These are phyloP conservation scores for Paragorgia papillata DNA, from an alignment of 92 coral and sea anemone genomes.

Conservation along the genomic window DNA sequence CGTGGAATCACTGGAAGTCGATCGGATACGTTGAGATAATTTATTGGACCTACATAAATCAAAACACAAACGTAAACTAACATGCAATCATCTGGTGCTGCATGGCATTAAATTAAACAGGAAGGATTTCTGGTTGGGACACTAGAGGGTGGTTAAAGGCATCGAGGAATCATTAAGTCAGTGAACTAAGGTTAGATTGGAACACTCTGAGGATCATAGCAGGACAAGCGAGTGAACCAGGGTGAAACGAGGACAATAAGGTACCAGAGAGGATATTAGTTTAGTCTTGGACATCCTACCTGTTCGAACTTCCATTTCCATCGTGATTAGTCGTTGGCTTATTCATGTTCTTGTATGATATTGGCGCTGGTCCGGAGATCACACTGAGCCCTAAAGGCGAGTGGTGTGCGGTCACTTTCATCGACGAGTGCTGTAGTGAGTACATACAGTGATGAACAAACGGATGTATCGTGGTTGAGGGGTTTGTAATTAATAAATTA, in stretches of 20 bases:
- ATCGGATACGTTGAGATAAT: constrained; percentile 19
- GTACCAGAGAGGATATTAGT: too few relatives aligned
- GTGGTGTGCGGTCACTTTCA: constrained; percentile 80
- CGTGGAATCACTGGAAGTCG: constrained; percentile 17
- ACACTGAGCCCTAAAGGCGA: constrained; percentile 80
- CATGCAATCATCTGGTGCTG: not conserved
- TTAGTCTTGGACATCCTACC: constrained; percentile 16
- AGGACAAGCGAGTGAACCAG: too few relatives aligned
- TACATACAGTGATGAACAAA: constrained; percentile 80
- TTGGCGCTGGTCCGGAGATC: constrained; percentile 98
- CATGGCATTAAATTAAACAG: not conserved
- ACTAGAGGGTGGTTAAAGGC: too few relatives aligned
- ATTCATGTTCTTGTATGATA: constrained; percentile 47
- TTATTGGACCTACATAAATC: not conserved
- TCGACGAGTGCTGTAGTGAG: constrained; percentile 71
- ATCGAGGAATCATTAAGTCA: too few relatives aligned
- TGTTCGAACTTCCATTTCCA: constrained; percentile 17
- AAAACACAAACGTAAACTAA: not conserved
- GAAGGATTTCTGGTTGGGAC: not conserved
- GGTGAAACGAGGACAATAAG: too few relatives aligned
- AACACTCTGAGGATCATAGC: too few relatives aligned
- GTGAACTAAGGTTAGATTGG: too few relatives aligned
- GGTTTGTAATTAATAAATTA: constrained; percentile 56
- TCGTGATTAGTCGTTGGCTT: not conserved
- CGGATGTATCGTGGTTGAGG: constrained; percentile 57